These are phyloP conservation scores for Dermatophagoides farinae DNA, from an alignment of 1,140 invertebrate species.

Conservation along the genomic window DNA sequence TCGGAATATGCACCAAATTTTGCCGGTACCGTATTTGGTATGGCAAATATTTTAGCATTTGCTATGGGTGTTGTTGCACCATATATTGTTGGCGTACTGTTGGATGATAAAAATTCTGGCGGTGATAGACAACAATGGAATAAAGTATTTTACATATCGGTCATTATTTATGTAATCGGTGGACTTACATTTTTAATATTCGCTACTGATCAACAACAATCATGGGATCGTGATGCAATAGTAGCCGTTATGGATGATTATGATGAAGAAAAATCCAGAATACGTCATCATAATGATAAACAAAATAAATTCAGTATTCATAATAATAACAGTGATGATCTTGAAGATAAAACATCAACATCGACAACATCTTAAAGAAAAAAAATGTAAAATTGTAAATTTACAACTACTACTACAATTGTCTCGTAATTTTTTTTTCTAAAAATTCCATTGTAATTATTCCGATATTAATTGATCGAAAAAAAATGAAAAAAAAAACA, in stretches of 20 bases:
- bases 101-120: constrained; percentile 18
- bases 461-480: too few relatives aligned
- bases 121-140: constrained; percentile 39
- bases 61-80: constrained; percentile 24
- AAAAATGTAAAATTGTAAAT: background rate
- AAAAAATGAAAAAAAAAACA: too few relatives aligned
- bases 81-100: constrained; percentile 31
- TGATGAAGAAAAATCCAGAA: background rate
- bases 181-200: constrained; percentile 42
- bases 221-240: constrained; percentile 26
- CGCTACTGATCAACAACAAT: constrained; percentile 24
- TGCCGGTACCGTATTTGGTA: constrained; percentile 42
- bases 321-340: background rate
- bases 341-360: background rate
- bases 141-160: constrained; percentile 46
- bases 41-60: constrained; percentile 36
- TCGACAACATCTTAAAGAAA: background rate
- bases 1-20: constrained; percentile 55
- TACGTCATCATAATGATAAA: background rate
- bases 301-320: background rate
- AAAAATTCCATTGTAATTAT: too few relatives aligned
- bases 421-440: too few relatives aligned
- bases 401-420: too few relatives aligned
- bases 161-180: constrained; percentile 42
- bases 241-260: background rate